Conservation (phyloP, 2,888 invertebrate species). For the Magallana nippona region DNA sequence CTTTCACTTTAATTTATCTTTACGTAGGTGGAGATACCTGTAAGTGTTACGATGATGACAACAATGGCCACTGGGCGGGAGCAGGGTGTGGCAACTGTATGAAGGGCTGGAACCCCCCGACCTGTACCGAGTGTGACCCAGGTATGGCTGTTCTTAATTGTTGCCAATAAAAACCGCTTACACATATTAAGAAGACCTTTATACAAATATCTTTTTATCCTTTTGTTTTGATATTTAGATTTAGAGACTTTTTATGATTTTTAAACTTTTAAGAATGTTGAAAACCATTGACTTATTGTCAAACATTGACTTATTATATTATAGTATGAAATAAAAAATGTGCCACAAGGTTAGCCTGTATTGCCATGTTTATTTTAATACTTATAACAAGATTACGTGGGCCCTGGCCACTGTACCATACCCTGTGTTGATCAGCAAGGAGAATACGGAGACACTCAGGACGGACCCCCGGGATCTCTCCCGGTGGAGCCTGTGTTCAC, state of each 20-base stretch:
- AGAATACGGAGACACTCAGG: conserved; percentile 57
- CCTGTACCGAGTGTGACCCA: conserved; percentile 64
- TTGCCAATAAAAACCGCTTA: no score
- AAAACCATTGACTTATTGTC: no score
- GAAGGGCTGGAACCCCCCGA: conserved; percentile 66
- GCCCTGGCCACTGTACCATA: conserved; percentile 66
- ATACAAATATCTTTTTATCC: no score
- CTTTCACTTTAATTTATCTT: neutral
- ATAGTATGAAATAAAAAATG: no score
- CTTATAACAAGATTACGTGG: conserved; percentile 65
- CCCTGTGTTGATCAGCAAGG: conserved; percentile 65
- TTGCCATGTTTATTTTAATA: conserved; percentile 4
- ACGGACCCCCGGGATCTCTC: conserved; percentile 51
- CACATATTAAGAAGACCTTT: no score
- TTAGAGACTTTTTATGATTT: no score
- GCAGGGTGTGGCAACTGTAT: conserved; percentile 65
- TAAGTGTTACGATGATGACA: conserved; percentile 63
- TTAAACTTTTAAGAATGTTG: no score
- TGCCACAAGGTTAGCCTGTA: neutral
- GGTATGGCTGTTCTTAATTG: conserved; percentile 58
- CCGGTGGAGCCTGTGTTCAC: conserved; percentile 58
- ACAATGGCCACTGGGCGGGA: conserved; percentile 69
- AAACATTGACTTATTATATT: no score
- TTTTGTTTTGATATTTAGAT: no score
- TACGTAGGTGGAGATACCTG: conserved; percentile 64